Evolutionary conservation across 2,888 invertebrate genomes (phyloP).

Genomic region (Cinara cedri): DNA sequence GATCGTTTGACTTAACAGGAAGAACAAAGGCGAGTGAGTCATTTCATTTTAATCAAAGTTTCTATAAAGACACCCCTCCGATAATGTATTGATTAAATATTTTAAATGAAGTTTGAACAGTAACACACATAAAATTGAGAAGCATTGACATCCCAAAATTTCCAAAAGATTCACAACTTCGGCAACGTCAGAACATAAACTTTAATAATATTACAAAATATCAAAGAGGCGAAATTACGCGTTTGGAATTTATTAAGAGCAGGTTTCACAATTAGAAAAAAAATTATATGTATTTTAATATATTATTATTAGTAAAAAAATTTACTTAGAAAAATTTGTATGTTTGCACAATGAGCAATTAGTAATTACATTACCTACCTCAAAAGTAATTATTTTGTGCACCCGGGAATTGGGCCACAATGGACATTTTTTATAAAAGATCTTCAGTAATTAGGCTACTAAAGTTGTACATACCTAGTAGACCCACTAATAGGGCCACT

Average conservation of each 20-base stretch:
- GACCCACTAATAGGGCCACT: too few relatives aligned
- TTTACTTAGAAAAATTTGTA: too few relatives aligned
- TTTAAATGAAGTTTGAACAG: background rate
- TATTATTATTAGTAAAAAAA: too few relatives aligned
- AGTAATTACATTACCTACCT: too few relatives aligned
- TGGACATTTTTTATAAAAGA: too few relatives aligned
- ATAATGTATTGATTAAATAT: background rate
- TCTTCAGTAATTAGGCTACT: too few relatives aligned
- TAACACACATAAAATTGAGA: background rate
- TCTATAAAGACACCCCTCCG: background rate
- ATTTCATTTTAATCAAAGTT: background rate
- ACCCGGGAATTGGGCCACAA: too few relatives aligned
- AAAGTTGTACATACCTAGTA: too few relatives aligned
- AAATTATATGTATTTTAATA: too few relatives aligned
- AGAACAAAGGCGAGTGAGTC: background rate
- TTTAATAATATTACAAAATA: background rate
- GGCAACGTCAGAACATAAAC: background rate
- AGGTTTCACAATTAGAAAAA: too few relatives aligned
- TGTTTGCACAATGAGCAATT: too few relatives aligned
- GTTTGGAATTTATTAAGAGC: background rate
- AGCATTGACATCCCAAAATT: background rate
- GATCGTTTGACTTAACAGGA: background rate
- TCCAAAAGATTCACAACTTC: background rate
- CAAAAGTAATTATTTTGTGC: too few relatives aligned
- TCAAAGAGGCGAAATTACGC: background rate